Conservation (phyloP, 1,140 invertebrate species). For the Tetragnatha versicolor region DNA sequence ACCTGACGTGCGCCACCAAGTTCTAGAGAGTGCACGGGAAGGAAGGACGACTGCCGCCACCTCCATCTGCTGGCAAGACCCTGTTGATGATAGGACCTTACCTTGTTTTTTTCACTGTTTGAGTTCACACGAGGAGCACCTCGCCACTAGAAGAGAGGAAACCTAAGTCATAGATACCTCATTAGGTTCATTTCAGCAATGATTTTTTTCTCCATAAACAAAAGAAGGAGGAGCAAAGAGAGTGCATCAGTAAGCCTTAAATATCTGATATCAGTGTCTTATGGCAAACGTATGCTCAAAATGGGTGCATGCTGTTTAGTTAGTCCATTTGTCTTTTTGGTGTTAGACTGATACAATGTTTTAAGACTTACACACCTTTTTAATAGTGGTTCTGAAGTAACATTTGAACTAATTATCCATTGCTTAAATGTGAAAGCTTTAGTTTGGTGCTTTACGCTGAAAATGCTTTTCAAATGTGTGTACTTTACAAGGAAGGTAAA, state of each 20-base stretch:
- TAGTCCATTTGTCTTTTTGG: not conserved
- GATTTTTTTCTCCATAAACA: too few relatives aligned
- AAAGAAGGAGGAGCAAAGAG: not conserved
- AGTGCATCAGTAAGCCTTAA: conserved; percentile 23
- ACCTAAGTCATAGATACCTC: too few relatives aligned
- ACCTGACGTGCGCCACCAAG: conserved; percentile 52
- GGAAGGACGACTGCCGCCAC: not conserved
- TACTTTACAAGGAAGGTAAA: too few relatives aligned
- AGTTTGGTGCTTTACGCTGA: too few relatives aligned
- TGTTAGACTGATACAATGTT: not conserved
- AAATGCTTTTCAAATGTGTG: too few relatives aligned
- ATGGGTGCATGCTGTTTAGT: conserved; percentile 34
- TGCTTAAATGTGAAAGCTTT: too few relatives aligned
- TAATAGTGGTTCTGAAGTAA: too few relatives aligned
- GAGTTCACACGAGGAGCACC: too few relatives aligned
- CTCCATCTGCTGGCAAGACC: not conserved
- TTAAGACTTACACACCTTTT: not conserved
- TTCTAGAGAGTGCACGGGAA: conserved; percentile 15
- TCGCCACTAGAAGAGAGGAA: too few relatives aligned
- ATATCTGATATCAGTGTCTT: conserved; percentile 44
- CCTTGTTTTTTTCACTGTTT: conserved; percentile 11
- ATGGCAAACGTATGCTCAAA: conserved; percentile 38
- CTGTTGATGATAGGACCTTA: not conserved
- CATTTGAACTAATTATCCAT: not conserved
- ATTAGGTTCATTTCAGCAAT: too few relatives aligned